Conservation (phyloP, 2,797 vertebrate species). For the Nannoperca obscura region DNA sequence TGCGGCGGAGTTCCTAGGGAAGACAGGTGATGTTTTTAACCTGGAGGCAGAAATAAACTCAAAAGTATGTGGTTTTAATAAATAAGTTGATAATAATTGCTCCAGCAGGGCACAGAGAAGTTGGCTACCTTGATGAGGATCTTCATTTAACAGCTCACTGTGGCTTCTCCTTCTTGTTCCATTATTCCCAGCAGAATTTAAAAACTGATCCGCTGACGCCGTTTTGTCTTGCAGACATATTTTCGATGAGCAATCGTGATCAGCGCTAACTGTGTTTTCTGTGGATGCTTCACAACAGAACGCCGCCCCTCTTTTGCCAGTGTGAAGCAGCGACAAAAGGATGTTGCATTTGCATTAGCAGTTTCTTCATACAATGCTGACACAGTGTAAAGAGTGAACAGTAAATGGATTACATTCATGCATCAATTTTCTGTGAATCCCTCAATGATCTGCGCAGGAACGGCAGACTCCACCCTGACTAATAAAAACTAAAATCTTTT, state of each 20-base stretch:
- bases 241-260: too few relatives aligned
- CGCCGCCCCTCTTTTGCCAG: not conserved
- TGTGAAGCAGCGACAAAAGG: not conserved
- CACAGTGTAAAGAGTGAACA: not conserved
- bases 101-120: not conserved
- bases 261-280: not conserved
- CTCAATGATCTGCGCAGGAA: too few relatives aligned
- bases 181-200: too few relatives aligned
- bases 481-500: not conserved
- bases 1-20: conserved; percentile 21
- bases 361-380: not conserved
- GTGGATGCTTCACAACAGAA: not conserved
- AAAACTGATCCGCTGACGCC: not conserved
- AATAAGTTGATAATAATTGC: conserved; percentile 20
- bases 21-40: conserved; percentile 17
- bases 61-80: not conserved
- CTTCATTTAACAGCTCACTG: not conserved
- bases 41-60: not conserved
- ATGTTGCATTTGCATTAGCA: not conserved
- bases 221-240: too few relatives aligned
- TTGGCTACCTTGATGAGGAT: not conserved
- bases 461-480: not conserved
- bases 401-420: not conserved
- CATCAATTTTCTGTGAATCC: too few relatives aligned
- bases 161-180: not conserved